These are phyloP conservation scores for Luperina testacea DNA, from an alignment of 2,888 invertebrate species.

Conservation along the genomic window DNA sequence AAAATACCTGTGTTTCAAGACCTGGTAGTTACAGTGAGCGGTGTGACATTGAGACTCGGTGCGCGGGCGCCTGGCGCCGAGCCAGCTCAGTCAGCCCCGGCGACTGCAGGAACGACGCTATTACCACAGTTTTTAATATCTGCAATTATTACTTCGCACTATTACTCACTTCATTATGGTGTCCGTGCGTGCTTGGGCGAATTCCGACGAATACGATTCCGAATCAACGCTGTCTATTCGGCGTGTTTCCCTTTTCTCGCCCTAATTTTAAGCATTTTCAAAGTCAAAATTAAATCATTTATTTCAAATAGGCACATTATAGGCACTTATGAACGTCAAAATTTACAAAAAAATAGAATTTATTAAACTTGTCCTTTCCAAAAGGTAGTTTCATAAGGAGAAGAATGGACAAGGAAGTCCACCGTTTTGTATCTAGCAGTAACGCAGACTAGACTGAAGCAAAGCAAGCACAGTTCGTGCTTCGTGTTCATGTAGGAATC, in stretches of 20 bases:
- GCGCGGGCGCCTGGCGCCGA: conserved; percentile 22
- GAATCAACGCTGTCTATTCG: background rate
- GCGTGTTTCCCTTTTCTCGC: background rate
- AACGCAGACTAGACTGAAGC: background rate
- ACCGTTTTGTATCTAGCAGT: background rate
- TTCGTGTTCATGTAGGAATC: no score
- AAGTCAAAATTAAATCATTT: no score
- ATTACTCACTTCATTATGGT: background rate
- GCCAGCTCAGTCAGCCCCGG: conserved; percentile 8
- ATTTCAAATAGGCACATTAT: no score
- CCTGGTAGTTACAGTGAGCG: background rate
- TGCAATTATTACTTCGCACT: background rate
- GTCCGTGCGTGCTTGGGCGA: background rate
- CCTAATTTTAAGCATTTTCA: background rate
- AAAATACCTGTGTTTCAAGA: background rate
- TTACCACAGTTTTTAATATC: conserved; percentile 6
- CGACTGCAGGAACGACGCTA: background rate
- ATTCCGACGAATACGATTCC: background rate
- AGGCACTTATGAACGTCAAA: no score
- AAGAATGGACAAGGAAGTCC: background rate
- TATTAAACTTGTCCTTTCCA: background rate
- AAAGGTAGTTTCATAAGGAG: background rate
- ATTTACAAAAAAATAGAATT: background rate
- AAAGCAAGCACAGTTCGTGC: background rate
- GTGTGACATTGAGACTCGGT: background rate